Base-by-base conservation (phyloP, 2,888 invertebrate species). In the Drosophila planitibia region DNA sequence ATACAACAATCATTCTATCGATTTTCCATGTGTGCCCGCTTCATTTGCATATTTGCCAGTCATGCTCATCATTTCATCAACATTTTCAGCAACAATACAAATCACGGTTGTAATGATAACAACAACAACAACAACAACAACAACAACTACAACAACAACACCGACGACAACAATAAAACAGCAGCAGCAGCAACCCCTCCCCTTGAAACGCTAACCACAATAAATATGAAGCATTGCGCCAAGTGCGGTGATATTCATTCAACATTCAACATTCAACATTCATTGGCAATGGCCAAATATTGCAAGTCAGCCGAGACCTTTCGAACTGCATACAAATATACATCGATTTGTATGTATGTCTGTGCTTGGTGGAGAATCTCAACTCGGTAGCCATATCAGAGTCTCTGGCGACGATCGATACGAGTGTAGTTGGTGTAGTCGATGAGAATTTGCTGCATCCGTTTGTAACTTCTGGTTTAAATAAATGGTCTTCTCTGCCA, bases 1-100 rank as follows among this genome's bases (percentile, higher is more conserved):
- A 85, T 88, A 85, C 83, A 85, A 83, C 80, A 89, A 87, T 87
- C 85, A 87, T 89, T 87, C 76, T 89, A 89, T 87, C 85, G 87
- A 87, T 87, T 87, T 89, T 89, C 76, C 84, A 82, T 89, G 74
- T 85, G 73, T 83, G 70, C 59, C 67, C 62, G 78, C 74, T 69
- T 87, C 74, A 87, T 89, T 87, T 87, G 79, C 89, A 88, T 89
- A 88, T 72, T 41, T 81, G 87, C 82, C 28, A 54, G 82, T 88
- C 87, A 87, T 89, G 70, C 79, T 67, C 83, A 83, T 79, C 83
- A 81, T 81, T 83, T 75, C 76, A 81, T 75, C 83, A 70, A 79
- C 79, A 81, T 73, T 76, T 71, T 79, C 84, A 81, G 79, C 82
- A 81, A 75, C 81, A 83, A 82, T 73, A 72, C 74, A 83, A 83